Evolutionary conservation across 2,797 vertebrate genomes (phyloP), one percentile per base, ranked within the genome.

Genomic region (Takifugu rubripes): DNA sequence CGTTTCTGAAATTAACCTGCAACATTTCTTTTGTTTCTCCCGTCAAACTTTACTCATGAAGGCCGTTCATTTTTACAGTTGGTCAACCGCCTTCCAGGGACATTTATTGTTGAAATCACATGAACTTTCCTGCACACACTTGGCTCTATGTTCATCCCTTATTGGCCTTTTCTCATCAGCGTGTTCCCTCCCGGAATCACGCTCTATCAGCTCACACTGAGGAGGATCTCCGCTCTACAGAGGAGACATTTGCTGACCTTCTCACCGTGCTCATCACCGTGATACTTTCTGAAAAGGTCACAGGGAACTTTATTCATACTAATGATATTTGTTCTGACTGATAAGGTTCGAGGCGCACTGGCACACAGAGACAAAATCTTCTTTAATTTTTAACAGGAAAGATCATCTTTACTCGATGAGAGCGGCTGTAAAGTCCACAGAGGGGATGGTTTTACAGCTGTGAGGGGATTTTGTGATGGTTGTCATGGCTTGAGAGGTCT

Each of bases 251-350:
- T 6, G 4, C 62, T 84, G 87, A 89, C 86, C 88, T 89, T 89
- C 84, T 86, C 72, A 54, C 64, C 49, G 70, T 78, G 71, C 56
- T 68, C 66, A 57, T 75, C 69, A 84, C 81, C 77, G 80, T 86
- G 86, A 89, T 68, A 56, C 52, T 42, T 79, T 82, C 61, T 78
- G 82, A 87, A 88, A 86, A 89, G 83, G 87, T 84, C 83, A 78
- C 59, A 15, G 72, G 73, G 76, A 78, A 75, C 71, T 61, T 58
- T 59, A 69, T 74, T 80, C 81, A 83, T 74, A 67, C 68, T 75
- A 79, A 82, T 82, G 72, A 64, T 79, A 74, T 77, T 79, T 79
- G 61, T 66, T 56, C 40, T 66, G 74, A 79, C 61, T 78, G 75
- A 84, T 64, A 65, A 72, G 64, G 59, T 45, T n/a, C 24, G 58